Evolutionary conservation across 2,888 invertebrate genomes (phyloP), one percentile per base, ranked within the genome.

Genomic region (Drosophila limbata): DNA sequence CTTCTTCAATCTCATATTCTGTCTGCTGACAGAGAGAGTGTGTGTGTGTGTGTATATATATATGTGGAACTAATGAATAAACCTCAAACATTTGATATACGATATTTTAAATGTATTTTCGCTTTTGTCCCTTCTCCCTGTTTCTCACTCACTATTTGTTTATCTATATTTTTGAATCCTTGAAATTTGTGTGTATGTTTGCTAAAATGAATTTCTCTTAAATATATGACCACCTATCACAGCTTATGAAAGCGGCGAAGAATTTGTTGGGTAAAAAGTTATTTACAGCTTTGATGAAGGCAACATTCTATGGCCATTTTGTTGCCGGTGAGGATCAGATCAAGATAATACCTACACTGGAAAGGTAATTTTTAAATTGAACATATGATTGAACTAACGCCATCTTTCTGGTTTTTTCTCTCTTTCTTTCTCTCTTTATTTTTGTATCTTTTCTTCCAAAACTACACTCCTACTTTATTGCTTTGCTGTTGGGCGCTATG

Each of bases 271-370:
- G 99, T 37, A 95, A 96, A 90, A 94, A 93, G 77, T 91, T 99
- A 73, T 99, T 99, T 93, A 95, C 95, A 73, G 88, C 93, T 73
- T 79, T 98, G 70, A 98, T 99, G 98, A 98, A 97, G 93, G 94
- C 95, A 48, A 97, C 99, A 25, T 99, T 99, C 93, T 99, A 99
- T 93, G 99, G 99, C 9, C 99, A 99, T 93, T 99, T 99, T 94
- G 99, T 99, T 57, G 99, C 99, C 56, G 99, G 99, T 65, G 97
- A 98, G 92, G 97, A 98, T 93, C 96, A 97, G 92, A 94, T 95
- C 85, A 96, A 96, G 92, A 97, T 98, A 90, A 94, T 95, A 83
- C 98, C 98, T 39, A 95, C 95, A 60, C 94, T 98, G 83, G 96
- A 96, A 91, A 95, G 96, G 95, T 94, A 92, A 92, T 85, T 90